Evolutionary conservation across 2,888 invertebrate species (phyloP), one percentile per base, ranked within the genome.

Genomic region (Lissocephala sabroskyi): DNA sequence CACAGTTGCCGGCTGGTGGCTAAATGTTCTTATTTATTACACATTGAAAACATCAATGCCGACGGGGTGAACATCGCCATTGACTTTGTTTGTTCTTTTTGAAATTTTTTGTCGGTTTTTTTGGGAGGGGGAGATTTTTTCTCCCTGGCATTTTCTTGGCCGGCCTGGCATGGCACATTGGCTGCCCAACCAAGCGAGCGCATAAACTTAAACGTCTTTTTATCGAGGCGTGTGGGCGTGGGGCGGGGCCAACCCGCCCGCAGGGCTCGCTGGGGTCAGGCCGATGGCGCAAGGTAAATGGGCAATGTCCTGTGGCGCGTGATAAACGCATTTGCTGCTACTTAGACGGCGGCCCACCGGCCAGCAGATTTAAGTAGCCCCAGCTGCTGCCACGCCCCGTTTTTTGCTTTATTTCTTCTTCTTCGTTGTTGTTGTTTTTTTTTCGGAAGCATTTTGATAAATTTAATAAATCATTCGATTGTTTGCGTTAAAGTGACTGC

Each of bases 291-390:
- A 64, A 67, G 64, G 64, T 68, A 62, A 65, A 61, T 68, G 65
- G 62, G 59, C 66, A 70, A 62, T 65, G 66, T 59, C 70, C 70
- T 70, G 65, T 62, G 70, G 65, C 62, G 65, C 65, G 59, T 59
- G 56, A 67, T 65, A 65, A 65, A 65, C 65, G 54, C 61, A 53
- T 62, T 51, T 55, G 55, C 14, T 47, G 51, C 56, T 23, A 23
- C 23, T 30, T 11, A 30, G 11, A 11, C 35, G 16, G 16, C 3
- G 36, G 16, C 3, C 23, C 23, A 23, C 23, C 23, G 7, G 3
- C 4, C 4, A 23, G 23, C 23, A 18, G n/a, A 29, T 41, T 45
- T 45, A 46, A 51, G 52, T 45, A 46, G 52, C 46, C 41, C 36
- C 11, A n/a, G 29, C 13, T 28, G 28, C 2, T 6, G 7, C 23